Conservation (phyloP, 2,113 vertebrate species). For the Istiophorus platypterus region DNA sequence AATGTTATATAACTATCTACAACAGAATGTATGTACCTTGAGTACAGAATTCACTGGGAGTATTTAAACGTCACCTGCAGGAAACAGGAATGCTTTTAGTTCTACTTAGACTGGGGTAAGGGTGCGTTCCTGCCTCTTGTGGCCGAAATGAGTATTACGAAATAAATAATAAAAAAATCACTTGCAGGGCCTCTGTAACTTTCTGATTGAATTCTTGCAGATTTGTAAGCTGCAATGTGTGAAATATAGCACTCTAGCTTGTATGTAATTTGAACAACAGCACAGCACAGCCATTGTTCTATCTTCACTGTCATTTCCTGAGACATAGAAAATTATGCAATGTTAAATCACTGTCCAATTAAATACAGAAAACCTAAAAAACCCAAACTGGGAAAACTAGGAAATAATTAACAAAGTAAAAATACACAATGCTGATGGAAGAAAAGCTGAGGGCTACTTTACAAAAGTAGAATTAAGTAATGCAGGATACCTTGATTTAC, state of each 20-base stretch:
- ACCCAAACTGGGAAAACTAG: neutral
- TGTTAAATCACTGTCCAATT: constrained; percentile 2
- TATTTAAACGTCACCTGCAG: too few species aligned
- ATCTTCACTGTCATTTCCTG: neutral
- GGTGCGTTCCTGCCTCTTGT: too few species aligned
- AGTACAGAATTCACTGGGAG: too few species aligned
- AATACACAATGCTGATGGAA: neutral
- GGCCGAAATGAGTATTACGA: too few species aligned
- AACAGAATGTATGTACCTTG: too few species aligned
- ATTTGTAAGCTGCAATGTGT: neutral
- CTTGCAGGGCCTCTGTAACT: neutral
- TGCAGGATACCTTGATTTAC: too few species aligned
- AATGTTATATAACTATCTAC: too few species aligned
- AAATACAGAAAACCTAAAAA: neutral
- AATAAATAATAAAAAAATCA: too few species aligned
- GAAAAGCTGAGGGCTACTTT: too few species aligned
- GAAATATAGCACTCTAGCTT: neutral
- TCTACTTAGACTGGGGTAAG: too few species aligned
- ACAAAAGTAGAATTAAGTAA: too few species aligned
- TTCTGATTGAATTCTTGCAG: neutral
- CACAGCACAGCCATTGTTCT: neutral
- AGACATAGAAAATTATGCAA: neutral
- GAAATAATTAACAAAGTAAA: neutral
- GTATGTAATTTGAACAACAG: neutral
- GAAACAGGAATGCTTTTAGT: too few species aligned